Evolutionary conservation across 2,797 vertebrate species (phyloP), one percentile per base, ranked within the genome.

Genomic region (Allobates femoralis): DNA sequence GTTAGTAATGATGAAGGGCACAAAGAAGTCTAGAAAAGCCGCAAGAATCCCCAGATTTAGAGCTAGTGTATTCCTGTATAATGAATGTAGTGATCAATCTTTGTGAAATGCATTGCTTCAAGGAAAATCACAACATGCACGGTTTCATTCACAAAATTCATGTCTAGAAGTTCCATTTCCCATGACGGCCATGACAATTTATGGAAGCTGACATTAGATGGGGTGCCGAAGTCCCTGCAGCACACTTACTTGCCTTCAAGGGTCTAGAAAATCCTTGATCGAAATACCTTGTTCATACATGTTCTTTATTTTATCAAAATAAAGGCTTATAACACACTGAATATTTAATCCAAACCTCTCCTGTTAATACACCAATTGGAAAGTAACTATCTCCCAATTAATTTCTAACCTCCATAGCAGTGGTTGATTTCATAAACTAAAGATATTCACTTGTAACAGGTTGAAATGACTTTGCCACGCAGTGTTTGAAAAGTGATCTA

Each of bases 261-360:
- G 12, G 28, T 53, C 74, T 18, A 76, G 3, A 55, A 76, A 6
- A 76, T 30, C 19, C 18, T 78, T 58, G 30, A 28, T 64, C 21
- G 28, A 66, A 15, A 41, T 37, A 3, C 46, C 28, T 50, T 66
- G 34, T 16, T 34, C n/a, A 74, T 30, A 7, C 32, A 41, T 28
- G 28, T 32, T 82, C 3, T 83, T 83, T 83, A 83, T 83, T 86
- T 64, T 41, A 81, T 50, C 62, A 74, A 86, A 81, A 81, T 32
- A 66, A 62, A 28, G 14, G 46, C 19, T 64, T 66, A 32, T 23
- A 51, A 30, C n/a, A 86, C 78, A 86, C 30, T 56, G 3, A 74
- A 60, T 60, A 32, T 6, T 41, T 83, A 26, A 74, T 58, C n/a
- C 53, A 75, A 83, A 62, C 46, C 32, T 75, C 55, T 21, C 26